phyloP scores from a whole-genome alignment of 30 jellyfish, hydroid and myxozoan genomes.

The Pseudorhiza aurosa region DNA sequence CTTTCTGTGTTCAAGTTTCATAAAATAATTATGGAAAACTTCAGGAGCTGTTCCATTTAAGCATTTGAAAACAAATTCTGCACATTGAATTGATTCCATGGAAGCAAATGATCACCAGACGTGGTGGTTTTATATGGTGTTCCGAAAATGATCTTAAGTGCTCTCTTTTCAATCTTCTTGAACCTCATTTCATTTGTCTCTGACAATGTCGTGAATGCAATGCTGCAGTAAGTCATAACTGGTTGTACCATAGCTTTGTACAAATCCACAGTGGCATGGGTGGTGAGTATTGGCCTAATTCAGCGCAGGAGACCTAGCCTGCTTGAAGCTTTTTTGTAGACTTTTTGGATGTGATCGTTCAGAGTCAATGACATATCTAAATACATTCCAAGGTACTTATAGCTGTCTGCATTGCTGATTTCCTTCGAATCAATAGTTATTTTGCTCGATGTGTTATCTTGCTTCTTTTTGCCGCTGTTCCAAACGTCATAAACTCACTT shows the following conservation, averaged over 20 bases:
- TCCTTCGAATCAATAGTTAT: conserved; percentile 15
- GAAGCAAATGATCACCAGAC: conserved; percentile 41
- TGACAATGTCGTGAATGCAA: conserved; percentile 41
- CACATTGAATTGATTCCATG: conserved; percentile 25
- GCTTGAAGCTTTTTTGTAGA: conserved; percentile 36
- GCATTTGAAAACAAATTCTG: conserved; percentile 27
- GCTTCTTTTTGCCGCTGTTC: conserved; percentile 46
- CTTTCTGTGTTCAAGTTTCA: conserved; percentile 43
- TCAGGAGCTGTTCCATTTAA: conserved; percentile 58
- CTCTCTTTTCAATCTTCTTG: conserved; percentile 59
- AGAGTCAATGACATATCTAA: conserved; percentile 30
- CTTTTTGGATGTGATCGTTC: conserved; percentile 41
- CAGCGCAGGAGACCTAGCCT: conserved; percentile 56
- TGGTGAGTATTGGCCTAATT: conserved; percentile 37
- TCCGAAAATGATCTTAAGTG: conserved; percentile 54
- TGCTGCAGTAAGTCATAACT: conserved; percentile 22
- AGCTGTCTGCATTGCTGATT: conserved; percentile 35
- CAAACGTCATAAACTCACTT: conserved; percentile 44
- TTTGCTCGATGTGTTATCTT: conserved; percentile 13
- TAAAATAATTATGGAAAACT: conserved; percentile 47
- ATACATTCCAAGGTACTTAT: conserved; percentile 42
- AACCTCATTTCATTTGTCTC: conserved; percentile 47
- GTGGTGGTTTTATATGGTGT: conserved; percentile 8
- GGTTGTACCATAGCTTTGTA: conserved; percentile 25
- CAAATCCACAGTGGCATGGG: conserved; percentile 28